Evolutionary conservation across 1,140 invertebrate genomes (phyloP).

Genomic region (Heliconius congener): DNA sequence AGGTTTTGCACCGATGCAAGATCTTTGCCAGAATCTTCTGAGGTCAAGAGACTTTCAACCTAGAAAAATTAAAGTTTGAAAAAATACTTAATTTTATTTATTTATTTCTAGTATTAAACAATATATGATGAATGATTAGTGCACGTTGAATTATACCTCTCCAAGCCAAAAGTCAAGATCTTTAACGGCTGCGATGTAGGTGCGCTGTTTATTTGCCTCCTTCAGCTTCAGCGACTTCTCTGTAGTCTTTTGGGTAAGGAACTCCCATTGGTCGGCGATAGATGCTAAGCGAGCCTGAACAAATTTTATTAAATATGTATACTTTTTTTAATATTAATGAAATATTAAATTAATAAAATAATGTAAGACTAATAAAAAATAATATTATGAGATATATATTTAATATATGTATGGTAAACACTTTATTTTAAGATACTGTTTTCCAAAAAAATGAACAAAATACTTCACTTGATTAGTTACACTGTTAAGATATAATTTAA

Average conservation of each 20-base stretch:
- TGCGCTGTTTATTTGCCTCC: conserved; percentile 99
- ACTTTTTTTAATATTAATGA: not conserved
- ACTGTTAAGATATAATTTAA: too few species aligned
- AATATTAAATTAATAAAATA: not conserved
- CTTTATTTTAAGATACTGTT: too few species aligned
- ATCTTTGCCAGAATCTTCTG: conserved; percentile 99
- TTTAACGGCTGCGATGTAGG: conserved; percentile 99
- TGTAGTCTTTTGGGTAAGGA: conserved; percentile 97
- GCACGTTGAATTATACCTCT: conserved; percentile 82
- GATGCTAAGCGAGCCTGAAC: conserved; percentile 89
- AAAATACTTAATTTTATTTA: not conserved
- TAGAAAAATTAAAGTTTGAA: conserved; percentile 26
- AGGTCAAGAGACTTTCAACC: conserved; percentile 97
- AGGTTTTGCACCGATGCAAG: conserved; percentile 99
- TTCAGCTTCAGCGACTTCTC: conserved; percentile 99
- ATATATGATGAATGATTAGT: not conserved
- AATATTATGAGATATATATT: too few species aligned
- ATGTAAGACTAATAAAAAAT: not conserved
- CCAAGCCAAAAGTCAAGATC: conserved; percentile 99
- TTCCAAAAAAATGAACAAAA: too few species aligned
- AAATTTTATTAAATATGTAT: not conserved
- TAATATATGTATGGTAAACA: too few species aligned
- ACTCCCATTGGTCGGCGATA: conserved; percentile 99
- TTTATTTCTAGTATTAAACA: not conserved
- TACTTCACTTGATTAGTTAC: too few species aligned